Conservation (phyloP, 2,797 vertebrate genomes). For the Fratercula arctica region DNA sequence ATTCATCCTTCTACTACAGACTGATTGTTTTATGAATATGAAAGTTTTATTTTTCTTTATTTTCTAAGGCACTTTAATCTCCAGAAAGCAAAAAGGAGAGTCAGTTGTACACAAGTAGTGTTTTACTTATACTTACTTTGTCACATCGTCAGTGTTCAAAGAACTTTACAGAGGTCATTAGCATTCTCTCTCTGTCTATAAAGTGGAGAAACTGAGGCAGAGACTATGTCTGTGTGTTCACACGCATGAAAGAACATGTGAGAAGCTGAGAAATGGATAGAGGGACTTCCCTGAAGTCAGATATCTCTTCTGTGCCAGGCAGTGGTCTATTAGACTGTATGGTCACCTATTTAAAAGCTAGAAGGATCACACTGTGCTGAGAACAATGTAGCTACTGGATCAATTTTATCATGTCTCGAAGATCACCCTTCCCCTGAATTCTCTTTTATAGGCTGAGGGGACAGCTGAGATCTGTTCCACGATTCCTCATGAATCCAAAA, state of each 20-base stretch:
- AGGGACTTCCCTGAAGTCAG: not conserved
- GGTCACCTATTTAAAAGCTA: not conserved
- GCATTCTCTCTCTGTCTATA: not conserved
- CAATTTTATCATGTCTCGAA: not conserved
- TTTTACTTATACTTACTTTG: not conserved
- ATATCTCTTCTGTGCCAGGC: not conserved
- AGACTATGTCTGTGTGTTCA: not conserved
- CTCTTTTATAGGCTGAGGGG: not conserved
- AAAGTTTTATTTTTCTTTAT: conserved; percentile 23
- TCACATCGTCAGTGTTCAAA: not conserved
- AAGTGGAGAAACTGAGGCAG: conserved; percentile 16
- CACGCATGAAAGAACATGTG: rapidly evolving
- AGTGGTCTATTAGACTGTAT: not conserved
- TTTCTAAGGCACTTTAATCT: not conserved
- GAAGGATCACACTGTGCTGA: not conserved
- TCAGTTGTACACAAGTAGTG: not conserved
- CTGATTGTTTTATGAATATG: not conserved
- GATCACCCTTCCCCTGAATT: not conserved
- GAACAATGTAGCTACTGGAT: not conserved
- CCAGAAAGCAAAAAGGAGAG: not conserved
- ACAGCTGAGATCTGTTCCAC: not conserved
- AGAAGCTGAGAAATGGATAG: not conserved
- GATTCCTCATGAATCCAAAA: not conserved
- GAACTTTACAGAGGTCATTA: not conserved
- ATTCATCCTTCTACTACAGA: conserved; percentile 33